Base-by-base conservation (phyloP, 1,140 invertebrate genomes). In the Cydia amplana region DNA sequence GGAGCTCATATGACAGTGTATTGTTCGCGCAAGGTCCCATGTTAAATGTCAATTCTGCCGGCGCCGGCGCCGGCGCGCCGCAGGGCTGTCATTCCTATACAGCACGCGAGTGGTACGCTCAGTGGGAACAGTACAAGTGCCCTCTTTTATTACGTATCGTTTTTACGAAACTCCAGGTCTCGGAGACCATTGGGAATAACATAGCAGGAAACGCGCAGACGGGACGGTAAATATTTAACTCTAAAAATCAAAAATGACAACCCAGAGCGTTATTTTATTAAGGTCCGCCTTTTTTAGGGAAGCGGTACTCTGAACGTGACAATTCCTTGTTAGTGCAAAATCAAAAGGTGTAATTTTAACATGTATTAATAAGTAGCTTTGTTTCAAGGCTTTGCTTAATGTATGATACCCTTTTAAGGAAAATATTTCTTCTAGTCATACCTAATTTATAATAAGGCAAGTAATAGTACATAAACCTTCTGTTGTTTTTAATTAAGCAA, bases 21-120 rank as follows among this genome's bases (percentile, higher is more conserved):
- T 91, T 91, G 89, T 91, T 89, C 89, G 87, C 80, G 83, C 88
- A 91, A 91, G 88, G 87, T 87, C 85, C 81, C 83, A 51, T 85
- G 83, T 65, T 89, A 91, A 91, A 91, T 91, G 88, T 88, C 88
- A 91, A 78, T 82, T 83, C 80, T 75, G 79, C 79, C 78, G 84
- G 86, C 85, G 87, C 85, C 84, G 87, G 88, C 89, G 88, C 85
- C 85, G 81, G 78, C 81, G 72, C 74, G 72, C 51, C 73, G 73
- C 73, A 10, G 55, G 14, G 1, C 9, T n/a, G 20, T 60, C 18
- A n/a, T 23, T 20, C 55, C 3, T 10, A 23, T 23, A n/a, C 7
- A n/a, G 1, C n/a, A 23, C 55, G 18, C 18, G 20, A 23, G 20
- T 20, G 6, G 10, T 3, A 23, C 4, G 18, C 9, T 3, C 20